Evolutionary conservation across 2,113 vertebrate species (phyloP).

Genomic region (Archilochus colubris): DNA sequence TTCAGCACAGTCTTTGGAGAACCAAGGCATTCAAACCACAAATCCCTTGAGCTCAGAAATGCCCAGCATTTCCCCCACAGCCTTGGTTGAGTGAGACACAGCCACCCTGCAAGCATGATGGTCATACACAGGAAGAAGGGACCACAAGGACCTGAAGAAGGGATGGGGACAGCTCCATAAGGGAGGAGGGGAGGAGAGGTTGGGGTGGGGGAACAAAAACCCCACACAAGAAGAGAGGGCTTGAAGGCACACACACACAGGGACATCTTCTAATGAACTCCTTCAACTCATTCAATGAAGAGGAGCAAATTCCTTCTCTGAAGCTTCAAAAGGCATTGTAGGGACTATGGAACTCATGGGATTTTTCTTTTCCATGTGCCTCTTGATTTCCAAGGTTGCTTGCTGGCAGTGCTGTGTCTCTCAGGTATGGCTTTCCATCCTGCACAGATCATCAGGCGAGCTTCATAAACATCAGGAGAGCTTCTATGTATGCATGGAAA

Average conservation of each 20-base stretch:
- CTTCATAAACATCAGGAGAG: not conserved
- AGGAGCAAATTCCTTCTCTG: not conserved
- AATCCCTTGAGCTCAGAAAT: not conserved
- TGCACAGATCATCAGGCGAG: not conserved
- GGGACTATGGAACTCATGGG: not conserved
- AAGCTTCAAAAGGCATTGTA: not conserved
- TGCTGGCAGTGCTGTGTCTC: not conserved
- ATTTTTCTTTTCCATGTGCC: not conserved
- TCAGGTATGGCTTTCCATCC: not conserved
- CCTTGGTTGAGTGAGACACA: not conserved
- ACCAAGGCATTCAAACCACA: not conserved
- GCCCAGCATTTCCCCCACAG: not conserved
- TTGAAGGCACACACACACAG: no score
- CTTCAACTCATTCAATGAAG: not conserved
- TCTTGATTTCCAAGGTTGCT: not conserved
- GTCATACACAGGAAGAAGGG: rapidly evolving
- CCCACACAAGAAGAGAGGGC: not conserved
- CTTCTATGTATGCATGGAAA: not conserved
- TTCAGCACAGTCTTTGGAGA: not conserved
- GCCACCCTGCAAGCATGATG: not conserved
- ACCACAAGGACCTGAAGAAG: not conserved
- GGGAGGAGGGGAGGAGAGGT: not conserved
- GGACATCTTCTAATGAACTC: not conserved
- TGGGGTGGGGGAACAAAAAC: not conserved
- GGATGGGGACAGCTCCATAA: rapidly evolving